Evolutionary conservation across 2,888 invertebrate genomes (phyloP), one percentile per base, ranked within the genome.

Genomic region (Nemapogon koenigi): DNA sequence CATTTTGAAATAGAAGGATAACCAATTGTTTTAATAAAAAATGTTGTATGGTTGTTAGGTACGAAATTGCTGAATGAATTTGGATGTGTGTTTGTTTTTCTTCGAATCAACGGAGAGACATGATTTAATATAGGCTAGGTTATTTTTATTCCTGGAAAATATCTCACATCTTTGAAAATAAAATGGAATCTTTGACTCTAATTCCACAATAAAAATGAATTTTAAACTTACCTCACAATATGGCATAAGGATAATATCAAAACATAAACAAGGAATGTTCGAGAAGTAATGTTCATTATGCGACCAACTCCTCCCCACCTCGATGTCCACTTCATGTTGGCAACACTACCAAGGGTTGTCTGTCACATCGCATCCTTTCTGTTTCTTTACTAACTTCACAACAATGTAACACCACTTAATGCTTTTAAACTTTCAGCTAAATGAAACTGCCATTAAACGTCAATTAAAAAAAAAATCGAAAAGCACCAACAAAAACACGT

Each of bases 241-340:
- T 65, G 61, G 46, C 69, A 60, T 45, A 66, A 62, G 57, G 67
- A 54, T 52, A 68, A 57, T 52, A 71, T 52, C 55, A 66, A 56
- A 50, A 68, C n/a, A n/a, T n/a, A n/a, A n/a, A n/a, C 62, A 57
- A 69, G 55, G 61, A 62, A 63, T 42, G 58, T 59, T 43, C 57
- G 53, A 43, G 63, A 61, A 62, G 56, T 60, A 52, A 58, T 59
- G 56, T 51, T 57, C 76, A 78, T 78, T 61, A 69, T 78, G 72
- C 37, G 16, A 15, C 13, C 14, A 10, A 29, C 35, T 16, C 26
- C 27, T 15, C 11, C 33, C 3, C 33, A 11, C 27, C 16, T 26
- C 16, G 38, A 11, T 22, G 11, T 17, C 17, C 3, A 8, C 58
- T 55, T 76, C 75, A 75, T 78, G 76, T 75, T 69, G 76, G 76